Conservation (phyloP, 2,888 invertebrate genomes). For the Drosophila algonquin region DNA sequence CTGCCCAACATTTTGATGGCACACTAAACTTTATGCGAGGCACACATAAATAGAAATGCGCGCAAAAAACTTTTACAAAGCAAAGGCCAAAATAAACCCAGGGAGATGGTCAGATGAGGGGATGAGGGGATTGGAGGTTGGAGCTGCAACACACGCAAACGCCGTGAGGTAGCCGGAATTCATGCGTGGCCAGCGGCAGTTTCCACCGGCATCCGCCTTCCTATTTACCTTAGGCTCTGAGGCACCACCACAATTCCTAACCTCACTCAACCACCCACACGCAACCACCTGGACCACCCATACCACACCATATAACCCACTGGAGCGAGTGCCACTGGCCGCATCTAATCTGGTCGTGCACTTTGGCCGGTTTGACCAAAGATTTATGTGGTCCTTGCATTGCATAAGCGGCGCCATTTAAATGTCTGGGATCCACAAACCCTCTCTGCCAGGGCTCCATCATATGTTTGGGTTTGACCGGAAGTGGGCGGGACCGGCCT, state of each 20-base stretch:
- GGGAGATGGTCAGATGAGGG: conserved; percentile 11
- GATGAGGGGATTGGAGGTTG: neutral
- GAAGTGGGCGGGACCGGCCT: conserved; percentile 39
- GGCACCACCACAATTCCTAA: conserved; percentile 1
- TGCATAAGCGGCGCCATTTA: conserved; percentile 70
- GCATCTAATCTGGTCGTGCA: conserved; percentile 60
- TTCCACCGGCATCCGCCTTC: conserved; percentile 10
- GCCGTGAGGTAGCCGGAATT: conserved; percentile 9
- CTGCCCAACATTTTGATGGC: conserved; percentile 61
- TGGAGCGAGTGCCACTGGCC: conserved; percentile 10
- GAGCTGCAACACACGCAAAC: conserved; percentile 31
- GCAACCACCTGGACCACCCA: neutral
- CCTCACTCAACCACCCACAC: neutral
- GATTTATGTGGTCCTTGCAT: conserved; percentile 71
- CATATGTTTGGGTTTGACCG: conserved; percentile 39
- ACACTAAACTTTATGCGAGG: conserved; percentile 70
- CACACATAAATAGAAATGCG: conserved; percentile 74
- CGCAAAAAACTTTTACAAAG: conserved; percentile 60
- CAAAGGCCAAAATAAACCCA: conserved; percentile 27
- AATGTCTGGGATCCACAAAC: conserved; percentile 47
- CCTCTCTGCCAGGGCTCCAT: conserved; percentile 13
- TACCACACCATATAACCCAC: neutral
- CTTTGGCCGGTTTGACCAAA: conserved; percentile 48
- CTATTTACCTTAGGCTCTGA: conserved; percentile 28
- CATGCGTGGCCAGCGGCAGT: conserved; percentile 43